Percentiles rank a stretch among this genome's conserved stretches.
These are phyloP conservation scores for Hyposoter dolosus DNA, from an alignment of 2,888 invertebrate genomes.

Conservation along the genomic window DNA sequence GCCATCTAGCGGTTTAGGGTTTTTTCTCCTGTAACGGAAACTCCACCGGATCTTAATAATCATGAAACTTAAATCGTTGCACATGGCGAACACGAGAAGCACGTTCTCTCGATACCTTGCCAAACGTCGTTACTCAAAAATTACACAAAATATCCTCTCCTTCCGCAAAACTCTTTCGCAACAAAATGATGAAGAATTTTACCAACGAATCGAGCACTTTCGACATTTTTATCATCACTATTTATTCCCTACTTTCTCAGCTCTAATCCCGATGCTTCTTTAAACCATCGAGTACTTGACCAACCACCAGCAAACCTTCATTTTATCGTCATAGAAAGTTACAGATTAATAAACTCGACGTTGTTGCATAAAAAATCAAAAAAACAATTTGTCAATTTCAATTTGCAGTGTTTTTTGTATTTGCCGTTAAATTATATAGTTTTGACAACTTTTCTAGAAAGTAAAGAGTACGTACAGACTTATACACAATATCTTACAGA, in stretches of 20 bases:
- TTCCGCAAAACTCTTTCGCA: too few relatives aligned
- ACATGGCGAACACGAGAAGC: not conserved
- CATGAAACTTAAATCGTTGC: not conserved
- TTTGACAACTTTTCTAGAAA: too few relatives aligned
- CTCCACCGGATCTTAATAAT: conserved; percentile 24
- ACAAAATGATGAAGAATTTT: not conserved
- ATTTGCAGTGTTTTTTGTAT: too few relatives aligned
- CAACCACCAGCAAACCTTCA: not conserved
- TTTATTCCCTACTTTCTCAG: conserved; percentile 12
- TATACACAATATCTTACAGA: too few relatives aligned
- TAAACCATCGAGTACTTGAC: not conserved
- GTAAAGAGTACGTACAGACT: too few relatives aligned
- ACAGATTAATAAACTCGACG: not conserved
- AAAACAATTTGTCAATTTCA: not conserved
- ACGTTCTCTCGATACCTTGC: not conserved
- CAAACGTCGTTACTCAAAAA: not conserved
- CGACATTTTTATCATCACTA: not conserved
- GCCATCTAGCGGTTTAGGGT: conserved; percentile 23
- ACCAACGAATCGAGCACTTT: not conserved
- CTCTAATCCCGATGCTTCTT: not conserved
- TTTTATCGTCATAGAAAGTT: conserved; percentile 22
- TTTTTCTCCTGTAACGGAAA: conserved; percentile 53
- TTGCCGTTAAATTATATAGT: too few relatives aligned
- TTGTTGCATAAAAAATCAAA: not conserved
- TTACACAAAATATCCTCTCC: not conserved